These are phyloP conservation scores for Perithous albicinctus DNA, from an alignment of 2,888 invertebrate species.

Conservation along the genomic window DNA sequence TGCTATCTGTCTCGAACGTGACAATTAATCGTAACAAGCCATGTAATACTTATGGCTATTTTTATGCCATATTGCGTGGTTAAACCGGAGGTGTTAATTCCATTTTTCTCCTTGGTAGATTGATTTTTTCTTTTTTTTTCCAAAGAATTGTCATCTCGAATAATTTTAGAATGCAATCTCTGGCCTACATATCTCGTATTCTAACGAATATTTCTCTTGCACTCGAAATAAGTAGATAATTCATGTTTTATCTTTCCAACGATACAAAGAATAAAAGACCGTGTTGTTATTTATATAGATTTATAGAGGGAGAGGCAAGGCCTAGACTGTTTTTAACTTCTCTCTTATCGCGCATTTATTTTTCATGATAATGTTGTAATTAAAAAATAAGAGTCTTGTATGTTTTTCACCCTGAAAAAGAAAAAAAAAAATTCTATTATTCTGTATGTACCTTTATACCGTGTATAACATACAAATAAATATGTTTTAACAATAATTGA, in stretches of 20 bases:
- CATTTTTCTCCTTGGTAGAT: slow-evolving; percentile 7
- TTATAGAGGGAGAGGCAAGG: background rate
- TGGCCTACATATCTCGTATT: background rate
- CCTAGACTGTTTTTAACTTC: slow-evolving; percentile 26
- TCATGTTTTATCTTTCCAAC: background rate
- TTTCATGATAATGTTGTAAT: background rate
- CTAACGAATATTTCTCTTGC: background rate
- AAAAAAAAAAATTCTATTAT: slow-evolving; percentile 7
- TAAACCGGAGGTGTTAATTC: background rate
- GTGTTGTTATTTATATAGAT: slow-evolving; percentile 8
- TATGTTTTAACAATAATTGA: slow-evolving; percentile 1
- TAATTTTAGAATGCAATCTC: background rate
- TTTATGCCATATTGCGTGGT: slow-evolving; percentile 3
- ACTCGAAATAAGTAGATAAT: background rate
- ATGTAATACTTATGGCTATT: background rate
- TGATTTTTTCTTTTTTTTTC: background rate
- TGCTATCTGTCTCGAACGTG: background rate
- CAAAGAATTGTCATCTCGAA: background rate
- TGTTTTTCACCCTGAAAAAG: slow-evolving; percentile 16
- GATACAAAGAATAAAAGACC: background rate
- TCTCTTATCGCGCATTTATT: background rate
- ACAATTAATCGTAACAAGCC: background rate
- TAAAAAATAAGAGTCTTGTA: background rate
- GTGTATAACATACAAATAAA: slow-evolving; percentile 23
- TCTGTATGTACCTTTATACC: slow-evolving; percentile 27